Evolutionary conservation across 2,888 invertebrate genomes (phyloP).

Genomic region (Limnephilus auricula): DNA sequence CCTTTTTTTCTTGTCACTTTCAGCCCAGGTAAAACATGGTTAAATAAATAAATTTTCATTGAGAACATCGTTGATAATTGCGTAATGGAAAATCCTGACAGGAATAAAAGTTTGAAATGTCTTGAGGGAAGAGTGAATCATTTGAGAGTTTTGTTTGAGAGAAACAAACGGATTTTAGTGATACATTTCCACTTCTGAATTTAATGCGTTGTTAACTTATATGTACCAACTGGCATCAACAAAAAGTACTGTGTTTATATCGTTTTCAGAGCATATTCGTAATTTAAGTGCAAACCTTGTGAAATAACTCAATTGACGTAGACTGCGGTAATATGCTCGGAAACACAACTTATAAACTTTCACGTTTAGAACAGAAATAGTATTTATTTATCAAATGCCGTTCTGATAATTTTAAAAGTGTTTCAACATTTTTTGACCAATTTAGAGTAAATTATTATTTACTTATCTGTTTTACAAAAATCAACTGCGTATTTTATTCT

Average conservation of each 20-base stretch:
- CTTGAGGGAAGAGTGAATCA: neutral
- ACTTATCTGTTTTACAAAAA: neutral
- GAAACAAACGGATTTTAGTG: neutral
- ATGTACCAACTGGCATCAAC: neutral
- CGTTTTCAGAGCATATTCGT: neutral
- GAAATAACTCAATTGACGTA: neutral
- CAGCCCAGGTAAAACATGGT: neutral
- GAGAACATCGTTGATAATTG: neutral
- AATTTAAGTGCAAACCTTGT: neutral
- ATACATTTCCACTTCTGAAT: neutral
- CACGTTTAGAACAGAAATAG: neutral
- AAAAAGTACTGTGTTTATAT: neutral
- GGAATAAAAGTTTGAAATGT: neutral
- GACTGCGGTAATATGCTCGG: neutral
- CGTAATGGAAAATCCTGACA: neutral
- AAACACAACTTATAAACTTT: neutral
- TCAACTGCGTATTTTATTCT: too few relatives aligned
- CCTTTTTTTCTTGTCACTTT: neutral
- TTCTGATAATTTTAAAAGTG: neutral
- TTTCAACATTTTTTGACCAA: neutral
- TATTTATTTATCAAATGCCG: neutral
- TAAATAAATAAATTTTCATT: neutral
- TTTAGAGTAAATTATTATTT: neutral
- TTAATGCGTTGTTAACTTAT: neutral
- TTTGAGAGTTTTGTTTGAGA: neutral